phyloP scores from a whole-genome alignment of 2,113 vertebrate species.

The Chaetodon auriga region DNA sequence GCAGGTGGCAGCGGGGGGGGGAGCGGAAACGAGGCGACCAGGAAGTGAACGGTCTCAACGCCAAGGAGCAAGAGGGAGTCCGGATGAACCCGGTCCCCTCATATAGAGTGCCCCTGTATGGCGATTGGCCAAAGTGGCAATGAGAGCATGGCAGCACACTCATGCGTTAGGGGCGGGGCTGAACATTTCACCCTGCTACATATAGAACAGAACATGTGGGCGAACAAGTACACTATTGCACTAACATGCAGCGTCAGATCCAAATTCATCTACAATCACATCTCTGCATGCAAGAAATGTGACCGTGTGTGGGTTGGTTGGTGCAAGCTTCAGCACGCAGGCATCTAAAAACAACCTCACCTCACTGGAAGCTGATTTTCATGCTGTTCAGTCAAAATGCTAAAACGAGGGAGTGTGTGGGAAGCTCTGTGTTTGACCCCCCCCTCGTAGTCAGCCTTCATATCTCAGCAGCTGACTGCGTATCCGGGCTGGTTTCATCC shows the following conservation, averaged over 20 bases:
- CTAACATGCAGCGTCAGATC: conserved; percentile 39
- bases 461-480: conserved; percentile 19
- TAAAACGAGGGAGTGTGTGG: conserved; percentile 66
- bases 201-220: conserved; percentile 34
- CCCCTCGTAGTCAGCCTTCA: conserved; percentile 28
- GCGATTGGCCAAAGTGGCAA: no score
- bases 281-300: conserved; percentile 25
- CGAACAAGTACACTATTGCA: conserved; percentile 24
- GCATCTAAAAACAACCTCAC: conserved; percentile 53
- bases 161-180: no score
- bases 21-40: no score
- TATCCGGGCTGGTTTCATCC: conserved; percentile 38
- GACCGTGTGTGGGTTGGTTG: conserved; percentile 48
- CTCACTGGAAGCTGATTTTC: conserved; percentile 58
- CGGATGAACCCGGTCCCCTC: no score
- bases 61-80: no score
- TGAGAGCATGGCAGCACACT: no score
- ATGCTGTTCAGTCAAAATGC: conserved; percentile 50
- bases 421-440: conserved; percentile 54
- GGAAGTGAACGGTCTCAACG: no score
- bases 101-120: no score
- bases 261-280: conserved; percentile 30
- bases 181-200: no score
- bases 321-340: conserved; percentile 11
- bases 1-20: no score